phyloP scores from a whole-genome alignment of 2,888 invertebrate genomes.

The Aradus depressus region DNA sequence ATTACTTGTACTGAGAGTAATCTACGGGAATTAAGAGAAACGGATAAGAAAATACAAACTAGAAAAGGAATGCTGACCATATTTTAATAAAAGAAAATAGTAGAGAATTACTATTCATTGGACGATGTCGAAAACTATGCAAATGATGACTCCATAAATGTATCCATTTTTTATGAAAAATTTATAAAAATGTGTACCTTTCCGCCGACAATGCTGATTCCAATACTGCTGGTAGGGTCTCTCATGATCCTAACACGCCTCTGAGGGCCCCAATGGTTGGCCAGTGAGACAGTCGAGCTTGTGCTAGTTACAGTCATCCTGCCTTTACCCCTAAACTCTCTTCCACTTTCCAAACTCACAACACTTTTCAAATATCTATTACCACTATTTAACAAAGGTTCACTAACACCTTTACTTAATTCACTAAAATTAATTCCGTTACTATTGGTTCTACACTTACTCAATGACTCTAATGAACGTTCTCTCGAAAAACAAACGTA shows the following conservation, averaged over 20 bases:
- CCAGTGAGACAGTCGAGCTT: slow-evolving; percentile 40
- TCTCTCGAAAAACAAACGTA: slow-evolving; percentile 20
- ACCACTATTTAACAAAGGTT: slow-evolving; percentile 25
- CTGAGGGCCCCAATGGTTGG: slow-evolving; percentile 75
- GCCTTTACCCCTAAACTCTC: slow-evolving; percentile 23
- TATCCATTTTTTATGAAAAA: not conserved
- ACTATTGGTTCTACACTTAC: too few relatives aligned
- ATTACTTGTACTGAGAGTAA: too few relatives aligned
- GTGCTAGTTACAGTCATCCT: slow-evolving; percentile 42
- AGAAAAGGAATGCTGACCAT: not conserved
- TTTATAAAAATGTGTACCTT: slow-evolving; percentile 48
- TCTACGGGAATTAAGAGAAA: not conserved
- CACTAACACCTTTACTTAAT: slow-evolving; percentile 27
- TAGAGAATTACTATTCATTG: not conserved
- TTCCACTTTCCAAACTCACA: too few relatives aligned
- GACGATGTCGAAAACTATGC: not conserved
- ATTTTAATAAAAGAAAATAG: not conserved
- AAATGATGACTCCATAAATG: too few relatives aligned
- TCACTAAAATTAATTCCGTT: slow-evolving; percentile 22
- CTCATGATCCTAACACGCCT: slow-evolving; percentile 61
- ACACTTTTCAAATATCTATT: too few relatives aligned
- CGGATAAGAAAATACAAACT: not conserved
- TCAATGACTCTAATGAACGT: slow-evolving; percentile 26
- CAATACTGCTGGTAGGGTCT: slow-evolving; percentile 68
- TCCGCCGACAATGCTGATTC: slow-evolving; percentile 94